Conservation (phyloP, 2,113 vertebrate species). For the Sceloporus tristichus region DNA sequence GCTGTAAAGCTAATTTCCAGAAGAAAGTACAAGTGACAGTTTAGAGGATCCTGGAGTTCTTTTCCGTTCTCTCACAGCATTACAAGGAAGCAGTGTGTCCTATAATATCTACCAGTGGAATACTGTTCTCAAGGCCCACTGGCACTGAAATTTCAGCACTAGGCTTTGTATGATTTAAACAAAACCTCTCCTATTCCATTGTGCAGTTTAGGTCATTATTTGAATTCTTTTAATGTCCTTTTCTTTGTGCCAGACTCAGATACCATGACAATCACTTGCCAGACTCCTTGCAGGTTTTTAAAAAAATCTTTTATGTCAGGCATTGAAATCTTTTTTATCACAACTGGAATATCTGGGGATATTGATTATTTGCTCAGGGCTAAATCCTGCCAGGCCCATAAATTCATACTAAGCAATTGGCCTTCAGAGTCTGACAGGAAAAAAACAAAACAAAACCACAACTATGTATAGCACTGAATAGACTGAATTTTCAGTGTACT, state of each 20-base stretch:
- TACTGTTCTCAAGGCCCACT: not conserved
- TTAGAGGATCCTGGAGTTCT: too few species aligned
- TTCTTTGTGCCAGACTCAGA: constrained; percentile 18
- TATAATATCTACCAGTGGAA: not conserved
- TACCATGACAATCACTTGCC: constrained; percentile 39
- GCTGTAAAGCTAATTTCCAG: not conserved
- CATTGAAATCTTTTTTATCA: constrained; percentile 36
- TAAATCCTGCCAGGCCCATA: not conserved
- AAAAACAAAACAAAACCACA: not conserved
- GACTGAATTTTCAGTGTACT: not conserved
- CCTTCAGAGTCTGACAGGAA: constrained; percentile 1
- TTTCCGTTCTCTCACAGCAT: too few species aligned
- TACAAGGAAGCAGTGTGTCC: not conserved
- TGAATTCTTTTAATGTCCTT: not conserved
- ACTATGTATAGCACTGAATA: not conserved
- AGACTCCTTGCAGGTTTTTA: constrained; percentile 14
- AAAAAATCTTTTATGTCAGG: constrained; percentile 22
- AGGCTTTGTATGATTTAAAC: not conserved
- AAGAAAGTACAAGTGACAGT: not conserved
- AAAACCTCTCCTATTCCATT: accelerated
- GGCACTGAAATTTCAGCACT: not conserved
- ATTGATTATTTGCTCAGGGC: not conserved
- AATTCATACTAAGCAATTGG: constrained; percentile 2
- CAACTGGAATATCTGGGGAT: not conserved
- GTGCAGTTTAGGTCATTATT: constrained; percentile 1